Evolutionary conservation across 2,113 vertebrate genomes (phyloP), one percentile per base, ranked within the genome.

Genomic region (Sarotherodon lohbergeri): DNA sequence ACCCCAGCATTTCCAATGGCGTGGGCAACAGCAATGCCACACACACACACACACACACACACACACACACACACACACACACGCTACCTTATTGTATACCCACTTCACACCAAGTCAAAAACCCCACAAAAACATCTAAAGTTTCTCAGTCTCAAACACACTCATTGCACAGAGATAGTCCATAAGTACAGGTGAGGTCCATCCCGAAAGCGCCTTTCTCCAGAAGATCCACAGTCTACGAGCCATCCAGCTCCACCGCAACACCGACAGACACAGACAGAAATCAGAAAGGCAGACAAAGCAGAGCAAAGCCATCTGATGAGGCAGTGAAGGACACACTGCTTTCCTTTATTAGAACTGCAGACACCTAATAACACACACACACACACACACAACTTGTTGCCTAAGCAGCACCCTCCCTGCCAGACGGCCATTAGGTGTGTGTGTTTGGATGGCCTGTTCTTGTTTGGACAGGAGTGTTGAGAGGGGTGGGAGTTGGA

Each of bases 321-420:
- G 95, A 95, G 95, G 91, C 94, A 90, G 90, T 83, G 94, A 94
- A 92, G 92, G 91, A 95, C 94, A 90, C 91, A 85, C 80, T 32
- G 84, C 92, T 95, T 95, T 96, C 95, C 96, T 95, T 96, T 96
- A 96, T 96, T 96, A 96, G 96, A 96, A 96, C 93, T 91, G 95
- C 95, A 96, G 94, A 95, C 95, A 93, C 94, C 94, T 94, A 94
- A 93, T 95, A 92, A 93, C 91, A 90, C 85, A 91, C 93, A 86
- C 91, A 83, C 91, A 83, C 91, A 81, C 83, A 85, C 83, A 86
- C 83, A 89, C 89, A 85, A 86, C 90, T 91, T 88, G 91, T 90
- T 89, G 93, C 93, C 92, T 88, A 87, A 93, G 90, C 89, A 88
- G 93, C 91, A 88, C 91, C 87, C 86, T 88, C 85, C 82, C 89